Evolutionary conservation across 2,888 invertebrate genomes (phyloP), one percentile per base, ranked within the genome.

Genomic region (Syrista parreyssii): DNA sequence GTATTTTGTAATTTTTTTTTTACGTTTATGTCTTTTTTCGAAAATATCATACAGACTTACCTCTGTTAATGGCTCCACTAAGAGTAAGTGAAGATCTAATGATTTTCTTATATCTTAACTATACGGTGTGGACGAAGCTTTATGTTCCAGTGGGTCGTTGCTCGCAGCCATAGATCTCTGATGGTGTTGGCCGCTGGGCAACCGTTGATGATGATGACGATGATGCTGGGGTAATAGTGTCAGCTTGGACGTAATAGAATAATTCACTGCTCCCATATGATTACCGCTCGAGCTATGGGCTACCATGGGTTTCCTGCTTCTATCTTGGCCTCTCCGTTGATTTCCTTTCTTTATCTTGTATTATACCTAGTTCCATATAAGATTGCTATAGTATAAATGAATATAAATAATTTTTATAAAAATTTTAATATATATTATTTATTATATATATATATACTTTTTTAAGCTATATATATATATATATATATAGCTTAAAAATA

Each of bases 221-320:
- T 80, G 79, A 80, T 81, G 83, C 83, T 83, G 80, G 80, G 77
- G 83, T 82, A 84, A 84, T 83, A 83, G 83, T 80, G 82, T 83
- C 79, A 77, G 78, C 77, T 80, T 33, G 74, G 36, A 33, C 36
- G 81, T 84, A 84, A 85, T 84, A 82, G 84, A 84, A 85, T 84
- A 84, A 85, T 85, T 85, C 81, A 79, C 83, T 80, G 81, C 83
- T 81, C 77, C 79, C 75, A 78, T 40, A 73, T 78, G 80, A 79
- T 80, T 75, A 80, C 78, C 79, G 77, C 33, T 68, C 78, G 55
- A 55, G 55, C 55, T 55, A 55, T 55, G 55, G 80, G 73, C 73
- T 78, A 76, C 79, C 76, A 80, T 80, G 75, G 75, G 69, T 79
- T 68, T 74, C 74, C 77, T 76, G n/a, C 75, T 55, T 55, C 55